These are phyloP conservation scores for Chaetogeoica ovagalla DNA, from an alignment of 2,888 invertebrate genomes.

Conservation along the genomic window DNA sequence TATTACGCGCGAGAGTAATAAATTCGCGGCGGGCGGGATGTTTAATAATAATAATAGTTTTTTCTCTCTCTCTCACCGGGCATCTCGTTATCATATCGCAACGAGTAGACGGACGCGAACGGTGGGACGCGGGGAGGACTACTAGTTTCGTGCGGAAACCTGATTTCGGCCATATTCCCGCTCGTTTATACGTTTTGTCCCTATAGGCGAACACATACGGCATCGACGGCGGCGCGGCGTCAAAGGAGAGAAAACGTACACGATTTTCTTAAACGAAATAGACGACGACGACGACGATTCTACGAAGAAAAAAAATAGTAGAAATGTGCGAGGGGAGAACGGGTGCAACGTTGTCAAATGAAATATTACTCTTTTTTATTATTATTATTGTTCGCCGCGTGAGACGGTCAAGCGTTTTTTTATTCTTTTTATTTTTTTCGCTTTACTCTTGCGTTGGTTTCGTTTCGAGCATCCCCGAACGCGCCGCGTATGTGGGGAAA, in stretches of 20 bases:
- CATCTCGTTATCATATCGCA: conserved; percentile 13
- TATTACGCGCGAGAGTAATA: conserved; percentile 4
- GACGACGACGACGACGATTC: conserved; percentile 26
- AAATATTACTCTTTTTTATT: conserved; percentile 1
- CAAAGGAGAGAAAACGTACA: conserved; percentile 7
- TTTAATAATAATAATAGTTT: neutral
- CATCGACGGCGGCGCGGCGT: conserved; percentile 1
- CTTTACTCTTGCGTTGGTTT: no score
- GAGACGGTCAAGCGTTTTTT: conserved; percentile 22
- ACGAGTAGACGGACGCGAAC: neutral
- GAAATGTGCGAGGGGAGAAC: neutral
- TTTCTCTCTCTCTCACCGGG: neutral
- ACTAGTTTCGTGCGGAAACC: conserved; percentile 29
- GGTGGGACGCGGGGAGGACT: neutral
- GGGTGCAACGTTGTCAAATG: conserved; percentile 32
- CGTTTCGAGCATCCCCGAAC: no score
- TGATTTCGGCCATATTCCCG: neutral
- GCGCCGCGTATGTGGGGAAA: no score
- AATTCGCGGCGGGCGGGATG: neutral
- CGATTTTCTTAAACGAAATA: conserved; percentile 19
- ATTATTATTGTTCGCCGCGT: conserved; percentile 23
- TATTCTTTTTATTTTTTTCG: no score
- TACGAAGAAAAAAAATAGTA: conserved; percentile 12
- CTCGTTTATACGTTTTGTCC: neutral
- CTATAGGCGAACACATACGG: conserved; percentile 5